Evolutionary conservation across 2,113 vertebrate genomes (phyloP).

Genomic region (Paedocypris sp.): DNA sequence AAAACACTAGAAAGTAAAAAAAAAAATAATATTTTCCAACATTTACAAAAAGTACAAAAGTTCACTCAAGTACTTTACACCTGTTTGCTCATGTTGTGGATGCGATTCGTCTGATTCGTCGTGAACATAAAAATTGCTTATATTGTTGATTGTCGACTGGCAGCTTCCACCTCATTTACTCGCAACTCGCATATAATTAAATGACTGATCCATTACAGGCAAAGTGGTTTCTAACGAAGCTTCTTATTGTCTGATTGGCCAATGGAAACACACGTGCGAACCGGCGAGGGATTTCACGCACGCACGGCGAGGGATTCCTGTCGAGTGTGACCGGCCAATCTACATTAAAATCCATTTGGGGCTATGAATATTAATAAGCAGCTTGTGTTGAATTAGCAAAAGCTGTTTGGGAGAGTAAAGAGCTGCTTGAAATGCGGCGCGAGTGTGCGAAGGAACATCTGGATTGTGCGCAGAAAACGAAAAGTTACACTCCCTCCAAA

Average conservation of each 20-base stretch:
- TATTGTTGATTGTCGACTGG: too few relatives aligned
- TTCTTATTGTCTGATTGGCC: conserved; percentile 6
- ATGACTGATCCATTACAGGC: not conserved
- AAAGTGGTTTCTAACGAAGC: not conserved
- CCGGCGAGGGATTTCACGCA: not conserved
- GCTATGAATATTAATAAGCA: conserved; percentile 6
- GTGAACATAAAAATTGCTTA: too few relatives aligned
- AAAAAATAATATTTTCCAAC: too few relatives aligned
- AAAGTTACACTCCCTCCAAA: too few relatives aligned
- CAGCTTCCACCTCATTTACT: not conserved
- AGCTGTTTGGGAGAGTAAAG: not conserved
- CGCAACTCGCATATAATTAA: not conserved
- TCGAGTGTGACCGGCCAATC: conserved; percentile 9
- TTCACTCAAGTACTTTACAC: too few relatives aligned
- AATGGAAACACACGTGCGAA: not conserved
- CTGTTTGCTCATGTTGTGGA: too few relatives aligned
- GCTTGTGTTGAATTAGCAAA: not conserved
- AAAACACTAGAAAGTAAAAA: too few relatives aligned
- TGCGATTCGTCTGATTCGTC: too few relatives aligned
- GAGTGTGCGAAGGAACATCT: conserved; percentile 5
- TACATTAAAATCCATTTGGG: conserved; percentile 1
- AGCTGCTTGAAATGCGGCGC: not conserved
- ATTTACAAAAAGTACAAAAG: too few relatives aligned
- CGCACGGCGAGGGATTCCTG: not conserved
- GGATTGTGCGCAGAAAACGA: not conserved